Base-by-base conservation (phyloP, 2,888 invertebrate species). In the Halictus quadricinctus region DNA sequence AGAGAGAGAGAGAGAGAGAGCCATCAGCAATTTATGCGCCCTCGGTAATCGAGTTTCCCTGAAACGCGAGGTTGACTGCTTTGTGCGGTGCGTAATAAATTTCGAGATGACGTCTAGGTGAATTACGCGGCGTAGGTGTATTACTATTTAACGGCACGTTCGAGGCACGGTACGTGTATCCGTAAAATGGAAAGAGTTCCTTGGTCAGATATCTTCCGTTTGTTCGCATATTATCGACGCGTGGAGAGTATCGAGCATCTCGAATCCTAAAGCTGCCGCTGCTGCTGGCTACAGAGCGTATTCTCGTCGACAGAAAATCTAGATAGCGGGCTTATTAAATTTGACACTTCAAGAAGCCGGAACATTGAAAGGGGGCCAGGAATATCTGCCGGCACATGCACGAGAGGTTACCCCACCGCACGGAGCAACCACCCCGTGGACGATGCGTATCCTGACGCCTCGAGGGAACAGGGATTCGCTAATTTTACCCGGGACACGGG, bases 311-410 rank as follows among this genome's bases (percentile, higher is more conserved):
- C 72, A 64, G 89, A 84, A 79, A 85, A 86, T 80, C 77, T 80
- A 83, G 86, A 82, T 77, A 64, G 85, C 81, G 75, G 78, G 89
- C 90, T 94, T 94, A 94, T 94, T 93, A 92, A 94, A 94, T 94
- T 94, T 94, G 94, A 94, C 94, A 94, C 94, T 94, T 90, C 91
- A 94, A 94, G 93, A 94, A 94, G 91, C 93, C 93, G 93, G 94
- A 93, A 94, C 94, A 94, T 94, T 94, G 94, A 94, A 94, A 94
- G 93, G 93, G 92, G 93, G 88, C 77, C 75, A 81, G 86, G 82
- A 88, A 89, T 88, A 90, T 88, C 86, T 86, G 86, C 80, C 81
- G 84, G 79, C 83, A 76, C 90, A 58, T 70, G 69, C 60, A 72
- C 76, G 88, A 82, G 81, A 80, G 79, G 84, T 80, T 85, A 83